Evolutionary conservation across 2,113 vertebrate species (phyloP).

Genomic region (Dunckerocampus dactyliophorus): DNA sequence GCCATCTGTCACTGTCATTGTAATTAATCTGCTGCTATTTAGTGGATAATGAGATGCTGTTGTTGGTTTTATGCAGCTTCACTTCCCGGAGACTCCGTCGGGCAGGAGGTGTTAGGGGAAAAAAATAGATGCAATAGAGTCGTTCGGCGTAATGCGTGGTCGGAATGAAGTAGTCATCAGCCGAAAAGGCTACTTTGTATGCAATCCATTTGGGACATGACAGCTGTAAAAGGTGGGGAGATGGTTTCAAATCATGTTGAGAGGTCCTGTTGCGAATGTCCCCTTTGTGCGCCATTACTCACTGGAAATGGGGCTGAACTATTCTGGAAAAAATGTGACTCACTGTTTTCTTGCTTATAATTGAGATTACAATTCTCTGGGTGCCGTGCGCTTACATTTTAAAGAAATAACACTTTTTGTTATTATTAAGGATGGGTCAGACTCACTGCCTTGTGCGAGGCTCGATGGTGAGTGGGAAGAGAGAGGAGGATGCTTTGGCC

Average conservation of each 20-base stretch:
- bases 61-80: constrained; percentile 61
- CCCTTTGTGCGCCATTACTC: constrained; percentile 48
- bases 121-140: constrained; percentile 6
- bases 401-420: too few relatives aligned
- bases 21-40: constrained; percentile 78
- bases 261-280: constrained; percentile 24
- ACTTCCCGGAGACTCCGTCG: constrained; percentile 46
- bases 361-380: too few relatives aligned
- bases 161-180: constrained; percentile 23
- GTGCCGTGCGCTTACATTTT: too few relatives aligned
- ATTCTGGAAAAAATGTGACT: too few relatives aligned
- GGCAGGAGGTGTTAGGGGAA: constrained; percentile 8
- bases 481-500: too few relatives aligned
- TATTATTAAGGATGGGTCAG: too few relatives aligned
- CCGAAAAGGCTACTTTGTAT: constrained; percentile 11
- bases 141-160: constrained; percentile 4
- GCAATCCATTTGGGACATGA: constrained; percentile 5
- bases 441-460: too few relatives aligned
- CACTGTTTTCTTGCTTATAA: too few relatives aligned
- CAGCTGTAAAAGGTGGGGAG: constrained; percentile 5
- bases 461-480: too few relatives aligned
- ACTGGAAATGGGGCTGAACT: constrained; percentile 14
- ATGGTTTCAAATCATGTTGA: constrained; percentile 17
- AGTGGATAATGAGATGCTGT: constrained; percentile 76
- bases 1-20: constrained; percentile 76